phyloP scores from a whole-genome alignment of 2,113 vertebrate genomes.

The Lophotis ruficrista region DNA sequence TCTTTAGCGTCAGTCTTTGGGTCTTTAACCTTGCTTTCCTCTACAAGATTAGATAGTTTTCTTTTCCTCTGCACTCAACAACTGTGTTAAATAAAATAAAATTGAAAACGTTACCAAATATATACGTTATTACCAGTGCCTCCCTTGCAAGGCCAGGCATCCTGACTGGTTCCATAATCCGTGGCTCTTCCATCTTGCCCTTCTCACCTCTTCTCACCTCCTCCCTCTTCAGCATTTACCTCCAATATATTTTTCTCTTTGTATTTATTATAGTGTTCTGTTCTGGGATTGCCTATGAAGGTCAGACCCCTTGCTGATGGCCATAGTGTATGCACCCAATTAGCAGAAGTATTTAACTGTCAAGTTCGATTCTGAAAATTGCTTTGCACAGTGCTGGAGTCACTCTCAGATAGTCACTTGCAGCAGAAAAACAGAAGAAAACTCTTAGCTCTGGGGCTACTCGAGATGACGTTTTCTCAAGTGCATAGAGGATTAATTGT shows the following conservation, averaged over 20 bases:
- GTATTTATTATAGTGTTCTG: not conserved
- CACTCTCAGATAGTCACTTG: not conserved
- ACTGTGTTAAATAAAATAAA: not conserved
- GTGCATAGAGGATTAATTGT: not conserved
- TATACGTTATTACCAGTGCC: not conserved
- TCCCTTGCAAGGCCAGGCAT: not conserved
- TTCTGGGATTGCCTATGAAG: not conserved
- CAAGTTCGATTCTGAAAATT: not conserved
- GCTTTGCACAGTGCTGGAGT: not conserved
- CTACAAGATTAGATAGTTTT: not conserved
- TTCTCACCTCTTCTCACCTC: not conserved
- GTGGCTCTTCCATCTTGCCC: rapidly evolving
- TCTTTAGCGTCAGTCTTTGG: not conserved
- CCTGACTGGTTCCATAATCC: not conserved
- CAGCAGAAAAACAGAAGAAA: not conserved
- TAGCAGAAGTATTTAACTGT: not conserved
- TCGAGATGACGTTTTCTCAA: not conserved
- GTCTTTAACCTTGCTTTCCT: not conserved
- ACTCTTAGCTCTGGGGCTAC: not conserved
- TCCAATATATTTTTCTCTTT: not conserved
- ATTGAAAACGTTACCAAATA: not conserved
- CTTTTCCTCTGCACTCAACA: not conserved
- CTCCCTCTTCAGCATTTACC: not conserved
- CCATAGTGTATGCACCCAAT: not conserved
- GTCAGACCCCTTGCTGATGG: not conserved